These are phyloP conservation scores for Sinocyclocheilus maitianheensis DNA, from an alignment of 2,113 vertebrate genomes.

Conservation along the genomic window DNA sequence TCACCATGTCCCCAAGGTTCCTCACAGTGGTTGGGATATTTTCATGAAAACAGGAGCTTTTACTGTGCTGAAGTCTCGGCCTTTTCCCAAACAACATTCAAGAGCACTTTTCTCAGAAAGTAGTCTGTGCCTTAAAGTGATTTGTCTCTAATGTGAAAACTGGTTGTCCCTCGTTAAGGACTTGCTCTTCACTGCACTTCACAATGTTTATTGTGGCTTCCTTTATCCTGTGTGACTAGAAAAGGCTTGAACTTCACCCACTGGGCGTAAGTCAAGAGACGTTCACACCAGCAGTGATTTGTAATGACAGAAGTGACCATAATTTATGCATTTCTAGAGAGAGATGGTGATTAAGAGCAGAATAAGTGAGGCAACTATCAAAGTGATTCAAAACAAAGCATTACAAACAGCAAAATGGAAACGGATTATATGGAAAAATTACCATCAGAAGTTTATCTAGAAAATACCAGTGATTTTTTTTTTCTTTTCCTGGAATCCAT, in stretches of 20 bases:
- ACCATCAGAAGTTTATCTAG: not conserved
- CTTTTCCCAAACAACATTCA: not conserved
- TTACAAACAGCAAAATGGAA: not conserved
- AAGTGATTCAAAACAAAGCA: not conserved
- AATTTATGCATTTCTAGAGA: not conserved
- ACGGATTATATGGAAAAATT: not conserved
- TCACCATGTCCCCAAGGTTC: constrained; percentile 23
- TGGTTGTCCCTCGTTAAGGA: not conserved
- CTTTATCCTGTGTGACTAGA: not conserved
- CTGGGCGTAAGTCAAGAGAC: not conserved
- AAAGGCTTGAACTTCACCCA: constrained; percentile 3
- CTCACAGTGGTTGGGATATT: not conserved
- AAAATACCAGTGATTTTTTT: not conserved
- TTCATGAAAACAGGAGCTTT: not conserved
- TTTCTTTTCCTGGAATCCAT: not conserved
- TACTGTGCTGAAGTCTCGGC: not conserved
- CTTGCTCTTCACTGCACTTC: not conserved
- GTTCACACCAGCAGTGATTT: not conserved
- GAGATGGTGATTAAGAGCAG: not conserved
- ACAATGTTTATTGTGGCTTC: not conserved
- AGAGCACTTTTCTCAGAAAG: not conserved
- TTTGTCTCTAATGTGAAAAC: not conserved
- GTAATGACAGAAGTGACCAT: not conserved
- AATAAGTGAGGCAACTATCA: not conserved
- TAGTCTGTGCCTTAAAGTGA: not conserved